These are phyloP conservation scores for Habroteleia sp. DNA, from an alignment of 2,888 invertebrate species.

Conservation along the genomic window DNA sequence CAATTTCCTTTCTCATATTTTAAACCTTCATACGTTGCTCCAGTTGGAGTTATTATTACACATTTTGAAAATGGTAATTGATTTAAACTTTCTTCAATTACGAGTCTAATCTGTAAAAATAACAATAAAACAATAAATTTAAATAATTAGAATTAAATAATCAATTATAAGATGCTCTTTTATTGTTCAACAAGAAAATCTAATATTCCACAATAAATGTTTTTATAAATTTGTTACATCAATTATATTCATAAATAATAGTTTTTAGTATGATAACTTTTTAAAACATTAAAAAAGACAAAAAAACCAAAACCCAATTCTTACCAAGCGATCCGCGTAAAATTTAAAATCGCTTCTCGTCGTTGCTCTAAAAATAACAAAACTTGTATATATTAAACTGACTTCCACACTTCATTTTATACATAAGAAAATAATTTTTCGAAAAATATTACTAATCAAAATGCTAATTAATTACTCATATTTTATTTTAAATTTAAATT, in stretches of 20 bases:
- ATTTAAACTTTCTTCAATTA: slow-evolving; percentile 98
- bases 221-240: no score
- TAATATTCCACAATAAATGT: no score
- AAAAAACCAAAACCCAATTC: no score
- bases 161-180: slow-evolving; percentile 32
- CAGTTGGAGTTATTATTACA: slow-evolving; percentile 96
- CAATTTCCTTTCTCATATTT: slow-evolving; percentile 99
- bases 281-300: no score
- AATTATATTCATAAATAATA: no score
- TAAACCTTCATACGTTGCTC: slow-evolving; percentile 93
- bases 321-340: slow-evolving; percentile 95
- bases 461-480: no score
- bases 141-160: no score
- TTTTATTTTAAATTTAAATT: no score
- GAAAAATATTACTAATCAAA: no score
- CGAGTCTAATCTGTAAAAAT: slow-evolving; percentile 90
- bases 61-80: slow-evolving; percentile 96
- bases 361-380: slow-evolving; percentile 87
- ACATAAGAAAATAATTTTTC: no score
- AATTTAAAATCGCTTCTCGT: slow-evolving; percentile 98
- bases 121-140: no score
- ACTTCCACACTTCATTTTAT: slow-evolving; percentile 9
- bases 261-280: no score
- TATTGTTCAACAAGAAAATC: slow-evolving; percentile 9
- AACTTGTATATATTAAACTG: slow-evolving; percentile 16